These are phyloP conservation scores for Acromyrmex heyeri DNA, from an alignment of 1,140 invertebrate species.

Conservation along the genomic window DNA sequence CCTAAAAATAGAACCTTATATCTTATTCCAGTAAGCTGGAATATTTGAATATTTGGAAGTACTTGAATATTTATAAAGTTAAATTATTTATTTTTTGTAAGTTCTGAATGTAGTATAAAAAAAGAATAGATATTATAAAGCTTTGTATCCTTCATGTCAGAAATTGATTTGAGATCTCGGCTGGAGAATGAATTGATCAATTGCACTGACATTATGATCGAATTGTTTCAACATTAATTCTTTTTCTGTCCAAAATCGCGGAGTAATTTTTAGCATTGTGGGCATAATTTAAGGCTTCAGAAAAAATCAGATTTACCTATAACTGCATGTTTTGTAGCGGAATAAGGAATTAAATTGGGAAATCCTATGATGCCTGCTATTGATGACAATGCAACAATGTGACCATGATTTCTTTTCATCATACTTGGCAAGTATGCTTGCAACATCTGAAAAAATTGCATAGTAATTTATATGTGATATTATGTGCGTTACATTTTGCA, in stretches of 20 bases:
- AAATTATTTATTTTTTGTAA: background rate
- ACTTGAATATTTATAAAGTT: background rate
- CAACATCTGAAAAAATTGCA: constrained; percentile 87
- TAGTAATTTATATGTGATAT: background rate
- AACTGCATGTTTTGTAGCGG: constrained; percentile 94
- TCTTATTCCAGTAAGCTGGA: background rate
- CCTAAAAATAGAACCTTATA: constrained; percentile 77
- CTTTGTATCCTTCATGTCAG: no score
- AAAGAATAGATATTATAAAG: no score
- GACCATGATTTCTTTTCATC: constrained; percentile 92
- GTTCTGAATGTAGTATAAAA: background rate
- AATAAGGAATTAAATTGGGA: constrained; percentile 93
- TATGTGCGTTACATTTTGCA: background rate
- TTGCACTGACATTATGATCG: no score
- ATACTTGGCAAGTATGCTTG: constrained; percentile 94
- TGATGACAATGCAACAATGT: constrained; percentile 93
- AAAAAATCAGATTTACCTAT: constrained; percentile 84
- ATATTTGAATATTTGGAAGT: background rate
- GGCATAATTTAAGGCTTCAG: background rate
- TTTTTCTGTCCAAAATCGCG: no score
- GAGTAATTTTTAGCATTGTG: no score
- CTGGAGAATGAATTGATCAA: no score
- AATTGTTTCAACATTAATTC: no score
- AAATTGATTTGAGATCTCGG: no score
- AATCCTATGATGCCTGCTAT: constrained; percentile 92